Evolutionary conservation across 2,113 vertebrate genomes (phyloP).

Genomic region (Trichomycterus rosablanca): DNA sequence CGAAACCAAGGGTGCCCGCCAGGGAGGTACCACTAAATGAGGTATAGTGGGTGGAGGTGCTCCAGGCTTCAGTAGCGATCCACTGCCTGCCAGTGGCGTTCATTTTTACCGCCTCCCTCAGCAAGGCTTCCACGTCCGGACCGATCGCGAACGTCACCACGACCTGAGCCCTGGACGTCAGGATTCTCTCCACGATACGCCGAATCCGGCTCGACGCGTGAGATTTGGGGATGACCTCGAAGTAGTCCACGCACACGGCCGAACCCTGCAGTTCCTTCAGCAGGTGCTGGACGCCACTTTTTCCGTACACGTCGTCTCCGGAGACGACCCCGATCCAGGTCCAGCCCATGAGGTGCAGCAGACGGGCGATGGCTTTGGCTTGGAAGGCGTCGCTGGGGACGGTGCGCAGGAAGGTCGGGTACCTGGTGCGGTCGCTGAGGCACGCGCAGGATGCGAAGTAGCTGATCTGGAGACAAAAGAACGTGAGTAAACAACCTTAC

Average conservation of each 20-base stretch:
- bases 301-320: constrained; percentile 35
- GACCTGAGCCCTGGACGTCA: constrained; percentile 46
- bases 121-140: constrained; percentile 39
- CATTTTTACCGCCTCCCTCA: constrained; percentile 49
- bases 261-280: constrained; percentile 44
- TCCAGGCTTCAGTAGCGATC: constrained; percentile 57
- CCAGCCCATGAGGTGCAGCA: constrained; percentile 33
- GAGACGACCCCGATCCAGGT: constrained; percentile 29
- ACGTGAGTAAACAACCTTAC: neutral
- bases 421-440: constrained; percentile 24
- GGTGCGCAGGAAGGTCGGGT: constrained; percentile 35
- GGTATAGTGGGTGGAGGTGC: constrained; percentile 38
- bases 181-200: constrained; percentile 47
- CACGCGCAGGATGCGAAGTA: constrained; percentile 31
- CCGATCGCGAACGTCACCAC: constrained; percentile 51
- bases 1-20: constrained; percentile 55
- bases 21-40: constrained; percentile 29
- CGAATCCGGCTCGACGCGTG: constrained; percentile 27
- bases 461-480: constrained; percentile 8
- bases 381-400: constrained; percentile 37
- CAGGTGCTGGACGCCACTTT: constrained; percentile 42
- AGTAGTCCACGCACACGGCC: constrained; percentile 50
- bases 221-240: constrained; percentile 49
- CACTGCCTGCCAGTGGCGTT: constrained; percentile 55
- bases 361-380: constrained; percentile 13